phyloP scores from a whole-genome alignment of 1,140 invertebrate genomes.

The Mya arenaria region DNA sequence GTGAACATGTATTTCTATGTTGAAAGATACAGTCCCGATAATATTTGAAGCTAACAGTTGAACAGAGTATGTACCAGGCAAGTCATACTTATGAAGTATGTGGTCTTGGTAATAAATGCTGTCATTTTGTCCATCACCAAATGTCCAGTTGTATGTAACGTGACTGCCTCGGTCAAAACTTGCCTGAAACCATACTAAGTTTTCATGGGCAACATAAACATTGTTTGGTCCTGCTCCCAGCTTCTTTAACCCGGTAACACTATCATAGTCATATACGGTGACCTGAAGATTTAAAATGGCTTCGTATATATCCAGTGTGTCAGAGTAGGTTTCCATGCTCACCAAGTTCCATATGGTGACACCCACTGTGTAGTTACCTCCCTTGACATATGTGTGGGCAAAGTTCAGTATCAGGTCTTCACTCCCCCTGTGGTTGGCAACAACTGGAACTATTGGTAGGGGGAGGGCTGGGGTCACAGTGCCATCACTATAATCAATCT shows the following conservation, averaged over 20 bases:
- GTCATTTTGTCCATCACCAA: conserved; percentile 46
- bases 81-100: conserved; percentile 36
- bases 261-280: conserved; percentile 38
- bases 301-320: conserved; percentile 60
- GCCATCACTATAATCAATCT: conserved; percentile 65
- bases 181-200: conserved; percentile 50
- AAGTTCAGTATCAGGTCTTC: conserved; percentile 41
- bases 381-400: conserved; percentile 56
- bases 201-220: conserved; percentile 58
- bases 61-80: conserved; percentile 40
- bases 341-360: conserved; percentile 62
- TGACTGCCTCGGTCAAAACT: conserved; percentile 53
- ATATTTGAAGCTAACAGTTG: conserved; percentile 52
- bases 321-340: conserved; percentile 39
- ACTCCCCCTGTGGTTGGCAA: background rate
- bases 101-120: conserved; percentile 46
- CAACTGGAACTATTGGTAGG: conserved; percentile 5
- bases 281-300: conserved; percentile 41
- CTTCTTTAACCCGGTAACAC: conserved; percentile 26
- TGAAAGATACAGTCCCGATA: background rate
- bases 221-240: conserved; percentile 39
- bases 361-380: conserved; percentile 58
- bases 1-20: conserved; percentile 48
- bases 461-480: background rate
- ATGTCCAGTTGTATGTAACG: conserved; percentile 57